Evolutionary conservation across 2,888 invertebrate species (phyloP), one percentile per base, ranked within the genome.

Genomic region (Catocala sponsa): DNA sequence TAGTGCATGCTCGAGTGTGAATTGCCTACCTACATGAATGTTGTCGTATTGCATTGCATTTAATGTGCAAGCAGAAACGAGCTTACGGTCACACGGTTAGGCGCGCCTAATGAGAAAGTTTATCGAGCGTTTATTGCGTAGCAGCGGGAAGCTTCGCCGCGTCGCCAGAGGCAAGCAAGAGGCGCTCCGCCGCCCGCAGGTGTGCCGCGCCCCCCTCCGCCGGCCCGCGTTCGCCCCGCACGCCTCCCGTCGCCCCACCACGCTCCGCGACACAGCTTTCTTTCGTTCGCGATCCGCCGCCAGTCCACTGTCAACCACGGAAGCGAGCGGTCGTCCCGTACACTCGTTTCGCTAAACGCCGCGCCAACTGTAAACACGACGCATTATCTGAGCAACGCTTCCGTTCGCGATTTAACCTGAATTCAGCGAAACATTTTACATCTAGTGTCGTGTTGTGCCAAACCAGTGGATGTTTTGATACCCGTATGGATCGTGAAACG

Each of bases 111-210:
- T 94, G 93, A 93, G 93, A 94, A 94, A 94, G 92, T 94, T 93
- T 94, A 94, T 94, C 92, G 93, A 94, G 93, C 94, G 94, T 91
- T 93, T 94, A 94, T 93, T 94, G 93, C 94, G 93, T 93, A 92
- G 92, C 88, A 89, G 92, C 91, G 91, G 91, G 91, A 92, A 92
- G 92, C 93, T 91, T 88, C 89, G 85, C 82, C 84, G 87, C 79
- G 79, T 84, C 83, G 87, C 89, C 76, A 74, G 76, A 78, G 78
- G 89, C 86, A 80, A 84, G 89, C 86, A 81, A 84, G 85, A 85
- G 86, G 86, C 86, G 84, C 85, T 84, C 85, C 84, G 86, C 85
- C 89, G 87, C 85, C 86, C 89, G 91, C 92, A 92, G 91, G 93
- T 91, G 92, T 86, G 85, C 89, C 91, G 76, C 80, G 66, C 69